Evolutionary conservation across 2,888 invertebrate species (phyloP).

Genomic region (Acanthosoma haemorrhoidale): DNA sequence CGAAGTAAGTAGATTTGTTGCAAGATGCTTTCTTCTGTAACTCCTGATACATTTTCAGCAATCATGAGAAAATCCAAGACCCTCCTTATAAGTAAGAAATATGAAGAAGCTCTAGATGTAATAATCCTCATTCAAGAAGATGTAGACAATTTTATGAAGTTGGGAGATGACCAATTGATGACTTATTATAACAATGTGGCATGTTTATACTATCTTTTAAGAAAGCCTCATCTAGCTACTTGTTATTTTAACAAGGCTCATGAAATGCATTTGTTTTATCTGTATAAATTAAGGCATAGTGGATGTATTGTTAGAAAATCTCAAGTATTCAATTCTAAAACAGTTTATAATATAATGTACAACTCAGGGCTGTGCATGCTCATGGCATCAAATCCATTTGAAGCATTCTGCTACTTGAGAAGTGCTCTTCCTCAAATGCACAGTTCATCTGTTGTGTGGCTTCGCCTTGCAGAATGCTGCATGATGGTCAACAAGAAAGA

Average conservation of each 20-base stretch:
- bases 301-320: constrained; percentile 45
- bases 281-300: constrained; percentile 31
- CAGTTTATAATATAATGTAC: constrained; percentile 59
- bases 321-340: constrained; percentile 35
- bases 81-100: constrained; percentile 27
- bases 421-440: constrained; percentile 70
- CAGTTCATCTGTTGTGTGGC: constrained; percentile 85
- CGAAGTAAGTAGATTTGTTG: too few relatives aligned
- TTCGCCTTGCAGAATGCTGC: constrained; percentile 88
- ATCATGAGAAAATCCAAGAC: constrained; percentile 21
- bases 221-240: constrained; percentile 72
- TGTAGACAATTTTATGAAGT: constrained; percentile 24
- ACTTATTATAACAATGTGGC: constrained; percentile 77
- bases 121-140: constrained; percentile 34
- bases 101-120: constrained; percentile 33
- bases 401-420: constrained; percentile 86
- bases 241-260: constrained; percentile 75
- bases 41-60: background rate
- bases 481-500: constrained; percentile 63
- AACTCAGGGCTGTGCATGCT: constrained; percentile 80
- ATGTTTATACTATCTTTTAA: constrained; percentile 71
- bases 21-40: background rate
- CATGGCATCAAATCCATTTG: constrained; percentile 69
- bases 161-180: constrained; percentile 43
- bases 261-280: background rate